phyloP scores from a whole-genome alignment of 2,888 invertebrate species.

The Sericinus montela region DNA sequence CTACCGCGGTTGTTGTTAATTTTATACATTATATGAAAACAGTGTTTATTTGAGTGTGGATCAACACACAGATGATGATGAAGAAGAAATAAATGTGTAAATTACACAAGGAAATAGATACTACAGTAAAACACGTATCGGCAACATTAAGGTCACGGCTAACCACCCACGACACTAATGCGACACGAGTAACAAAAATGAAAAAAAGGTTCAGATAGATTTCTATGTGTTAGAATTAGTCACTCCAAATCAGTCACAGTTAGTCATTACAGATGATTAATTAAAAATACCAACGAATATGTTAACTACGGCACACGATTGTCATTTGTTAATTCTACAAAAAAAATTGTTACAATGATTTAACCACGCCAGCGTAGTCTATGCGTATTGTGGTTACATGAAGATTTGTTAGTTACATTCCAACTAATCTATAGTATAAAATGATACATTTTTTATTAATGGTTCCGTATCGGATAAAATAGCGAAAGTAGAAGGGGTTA shows the following conservation, averaged over 20 bases:
- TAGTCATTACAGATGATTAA: slow-evolving; percentile 16
- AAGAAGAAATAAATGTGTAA: not conserved
- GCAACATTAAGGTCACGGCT: not conserved
- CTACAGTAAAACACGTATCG: slow-evolving; percentile 1
- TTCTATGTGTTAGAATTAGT: slow-evolving; percentile 16
- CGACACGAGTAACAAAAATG: not conserved
- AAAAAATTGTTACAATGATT: not conserved
- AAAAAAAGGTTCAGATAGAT: slow-evolving; percentile 1
- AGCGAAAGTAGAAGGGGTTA: slow-evolving; percentile 5
- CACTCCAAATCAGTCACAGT: slow-evolving; percentile 16
- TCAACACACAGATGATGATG: not conserved
- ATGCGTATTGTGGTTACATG: slow-evolving; percentile 7
- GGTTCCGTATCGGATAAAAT: too few species aligned
- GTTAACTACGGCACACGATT: slow-evolving; percentile 9
- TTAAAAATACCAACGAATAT: slow-evolving; percentile 10
- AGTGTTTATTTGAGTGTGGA: too few species aligned
- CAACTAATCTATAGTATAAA: slow-evolving; percentile 8
- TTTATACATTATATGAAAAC: too few species aligned
- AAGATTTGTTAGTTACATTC: slow-evolving; percentile 10
- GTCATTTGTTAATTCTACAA: slow-evolving; percentile 13
- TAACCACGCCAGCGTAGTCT: slow-evolving; percentile 7
- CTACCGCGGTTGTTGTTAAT: too few species aligned
- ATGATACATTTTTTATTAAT: too few species aligned
- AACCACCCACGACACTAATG: not conserved
- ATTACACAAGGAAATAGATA: slow-evolving; percentile 7